Percentiles rank a stretch among this genome's conserved stretches.
Conservation (phyloP, 2,888 invertebrate species). For the Lottia scabra region DNA sequence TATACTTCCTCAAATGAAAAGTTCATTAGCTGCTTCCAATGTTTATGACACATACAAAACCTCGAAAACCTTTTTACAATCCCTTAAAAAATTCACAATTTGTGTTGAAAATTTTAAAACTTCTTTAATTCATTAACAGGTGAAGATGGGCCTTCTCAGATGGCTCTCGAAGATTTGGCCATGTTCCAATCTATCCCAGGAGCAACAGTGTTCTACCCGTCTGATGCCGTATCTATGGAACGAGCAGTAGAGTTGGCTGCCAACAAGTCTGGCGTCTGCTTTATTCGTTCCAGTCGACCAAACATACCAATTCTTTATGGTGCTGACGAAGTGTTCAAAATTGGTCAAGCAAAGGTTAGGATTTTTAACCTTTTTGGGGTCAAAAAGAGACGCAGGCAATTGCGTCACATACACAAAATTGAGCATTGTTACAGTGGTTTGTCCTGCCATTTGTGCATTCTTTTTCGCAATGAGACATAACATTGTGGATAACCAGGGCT, state of each 20-base stretch:
- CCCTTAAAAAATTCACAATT: background rate
- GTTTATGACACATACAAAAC: no score
- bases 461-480: no score
- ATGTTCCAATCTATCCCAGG: constrained; percentile 91
- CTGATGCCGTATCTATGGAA: constrained; percentile 95
- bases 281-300: constrained; percentile 95
- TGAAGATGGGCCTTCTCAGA: constrained; percentile 98
- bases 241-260: constrained; percentile 95
- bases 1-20: no score
- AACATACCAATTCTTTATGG: constrained; percentile 87
- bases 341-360: constrained; percentile 74
- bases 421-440: no score
- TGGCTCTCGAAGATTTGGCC: constrained; percentile 98
- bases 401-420: no score
- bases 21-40: no score
- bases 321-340: constrained; percentile 84
- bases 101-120: background rate
- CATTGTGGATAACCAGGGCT: no score
- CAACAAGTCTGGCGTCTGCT: constrained; percentile 93
- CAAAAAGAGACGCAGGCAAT: no score
- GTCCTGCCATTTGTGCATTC: no score
- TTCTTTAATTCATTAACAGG: constrained; percentile 49
- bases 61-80: no score
- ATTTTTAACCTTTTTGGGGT: no score
- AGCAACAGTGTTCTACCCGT: constrained; percentile 78